A percentile compares a stretch with the other conserved stretches of the same genome.
Conservation (phyloP, 2,113 vertebrate species). For the Tragelaphus imberbis region DNA sequence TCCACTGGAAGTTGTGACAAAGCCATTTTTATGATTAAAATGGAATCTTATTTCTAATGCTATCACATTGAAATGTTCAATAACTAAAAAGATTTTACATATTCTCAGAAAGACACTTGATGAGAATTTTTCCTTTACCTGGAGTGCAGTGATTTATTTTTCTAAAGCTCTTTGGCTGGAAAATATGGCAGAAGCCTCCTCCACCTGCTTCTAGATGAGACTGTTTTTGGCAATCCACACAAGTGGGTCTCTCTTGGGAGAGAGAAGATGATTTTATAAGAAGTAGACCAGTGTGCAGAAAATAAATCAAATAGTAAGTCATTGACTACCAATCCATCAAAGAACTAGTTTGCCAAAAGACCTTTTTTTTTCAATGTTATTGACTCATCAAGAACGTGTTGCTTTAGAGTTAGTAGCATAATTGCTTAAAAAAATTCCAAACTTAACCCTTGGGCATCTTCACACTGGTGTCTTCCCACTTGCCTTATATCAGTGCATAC, state of each 20-base stretch:
- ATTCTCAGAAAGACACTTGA: not conserved
- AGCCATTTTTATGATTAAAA: conserved; percentile 4
- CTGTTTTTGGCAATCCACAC: not conserved
- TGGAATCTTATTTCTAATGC: not conserved
- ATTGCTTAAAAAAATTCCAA: not conserved
- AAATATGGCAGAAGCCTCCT: not conserved
- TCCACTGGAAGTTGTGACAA: not conserved
- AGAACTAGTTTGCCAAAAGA: not conserved
- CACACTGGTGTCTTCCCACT: not conserved
- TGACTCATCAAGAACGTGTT: not conserved
- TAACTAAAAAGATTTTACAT: not conserved
- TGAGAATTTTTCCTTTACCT: not conserved
- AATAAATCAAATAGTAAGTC: not conserved
- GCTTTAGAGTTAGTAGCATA: not conserved
- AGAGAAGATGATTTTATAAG: not conserved
- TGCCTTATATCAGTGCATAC: not conserved
- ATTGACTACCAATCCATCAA: not conserved
- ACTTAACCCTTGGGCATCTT: not conserved
- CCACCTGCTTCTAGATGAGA: not conserved
- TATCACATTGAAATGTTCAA: not conserved
- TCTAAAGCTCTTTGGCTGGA: not conserved
- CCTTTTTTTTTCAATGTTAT: not conserved
- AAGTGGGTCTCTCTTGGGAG: not conserved
- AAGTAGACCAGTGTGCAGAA: not conserved
- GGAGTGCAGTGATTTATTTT: not conserved